Base-by-base conservation (phyloP, 2,888 invertebrate species). In the Lithophane leautieri region DNA sequence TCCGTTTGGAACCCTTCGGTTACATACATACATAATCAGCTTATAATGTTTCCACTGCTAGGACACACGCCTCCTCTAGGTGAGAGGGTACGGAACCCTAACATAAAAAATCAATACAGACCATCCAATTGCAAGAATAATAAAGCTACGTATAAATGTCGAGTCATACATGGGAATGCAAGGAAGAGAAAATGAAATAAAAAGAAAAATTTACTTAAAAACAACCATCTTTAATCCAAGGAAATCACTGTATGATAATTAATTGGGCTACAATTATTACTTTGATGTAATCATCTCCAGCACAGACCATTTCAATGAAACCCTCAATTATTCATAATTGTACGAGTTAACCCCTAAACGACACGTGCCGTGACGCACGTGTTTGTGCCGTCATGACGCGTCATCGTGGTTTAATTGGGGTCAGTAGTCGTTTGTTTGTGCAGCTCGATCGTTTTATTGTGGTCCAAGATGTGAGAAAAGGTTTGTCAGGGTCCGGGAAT, bases 381-480 rank as follows among this genome's bases (percentile, higher is more conserved):
- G 81, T 82, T 88, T 86, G 88, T 82, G 78, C 82, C 86, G 86
- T 89, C 89, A 89, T 86, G 89, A 84, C 85, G 79, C 87, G 87
- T 90, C 89, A 89, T 89, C 88, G 88, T 73, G 86, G 85, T 89
- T 89, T 92, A 91, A 92, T 92, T 91, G 91, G 88, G 91, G 91
- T 89, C 90, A 88, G 85, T 79, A 78, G 84, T 82, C 87, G 87
- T 90, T 90, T 89, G 89, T 91, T 87, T 89, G 87, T 88, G 77
- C 73, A 77, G 79, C 86, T 82, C 87, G 86, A 89, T 89, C 86
- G 84, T 83, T 82, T 75, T 68, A 68, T 66, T 69, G 54, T 67
- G 81, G 82, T 67, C 40, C 40, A 83, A 86, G 70, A 40, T 56
- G 54, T 47, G 16, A 72, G 70, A 44, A 50, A 14, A 3, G 28